Conservation (phyloP, 2,113 vertebrate genomes). For the Corythornis madagascariensis region DNA sequence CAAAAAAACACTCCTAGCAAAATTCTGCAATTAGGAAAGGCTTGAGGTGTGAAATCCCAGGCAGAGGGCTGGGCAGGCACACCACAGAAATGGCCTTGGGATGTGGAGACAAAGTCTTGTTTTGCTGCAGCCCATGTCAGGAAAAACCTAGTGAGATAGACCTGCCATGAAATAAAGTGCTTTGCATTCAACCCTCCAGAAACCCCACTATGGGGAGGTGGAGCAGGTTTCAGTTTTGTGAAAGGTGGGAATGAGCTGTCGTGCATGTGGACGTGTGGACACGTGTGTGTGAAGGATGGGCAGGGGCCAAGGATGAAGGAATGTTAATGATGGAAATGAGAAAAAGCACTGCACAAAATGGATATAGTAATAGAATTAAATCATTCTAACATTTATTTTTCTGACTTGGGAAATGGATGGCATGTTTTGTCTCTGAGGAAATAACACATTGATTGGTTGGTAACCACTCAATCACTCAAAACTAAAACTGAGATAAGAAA, state of each 20-base stretch:
- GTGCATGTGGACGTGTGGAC: rapidly evolving
- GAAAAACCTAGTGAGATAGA: not conserved
- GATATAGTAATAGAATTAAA: constrained; percentile 54
- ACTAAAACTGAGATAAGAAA: constrained; percentile 39
- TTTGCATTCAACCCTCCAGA: not conserved
- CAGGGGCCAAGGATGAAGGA: not conserved
- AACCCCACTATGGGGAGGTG: not conserved
- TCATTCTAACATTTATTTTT: constrained; percentile 33
- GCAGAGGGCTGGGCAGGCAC: not conserved
- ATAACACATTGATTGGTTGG: constrained; percentile 68
- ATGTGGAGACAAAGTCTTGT: not conserved
- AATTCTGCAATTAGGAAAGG: not conserved
- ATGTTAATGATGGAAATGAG: constrained; percentile 40
- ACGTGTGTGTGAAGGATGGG: not conserved
- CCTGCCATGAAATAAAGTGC: not conserved
- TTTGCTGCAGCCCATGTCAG: not conserved
- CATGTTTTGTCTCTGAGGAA: constrained; percentile 52
- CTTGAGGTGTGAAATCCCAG: not conserved
- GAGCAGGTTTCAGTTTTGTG: not conserved
- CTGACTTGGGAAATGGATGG: constrained; percentile 48
- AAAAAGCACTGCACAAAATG: constrained; percentile 51
- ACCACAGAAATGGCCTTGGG: not conserved
- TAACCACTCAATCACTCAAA: constrained; percentile 44
- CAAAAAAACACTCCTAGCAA: not conserved
- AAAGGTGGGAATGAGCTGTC: not conserved